Base-by-base conservation (phyloP, 2,888 invertebrate genomes). In the Hirtodrosophila duncani region DNA sequence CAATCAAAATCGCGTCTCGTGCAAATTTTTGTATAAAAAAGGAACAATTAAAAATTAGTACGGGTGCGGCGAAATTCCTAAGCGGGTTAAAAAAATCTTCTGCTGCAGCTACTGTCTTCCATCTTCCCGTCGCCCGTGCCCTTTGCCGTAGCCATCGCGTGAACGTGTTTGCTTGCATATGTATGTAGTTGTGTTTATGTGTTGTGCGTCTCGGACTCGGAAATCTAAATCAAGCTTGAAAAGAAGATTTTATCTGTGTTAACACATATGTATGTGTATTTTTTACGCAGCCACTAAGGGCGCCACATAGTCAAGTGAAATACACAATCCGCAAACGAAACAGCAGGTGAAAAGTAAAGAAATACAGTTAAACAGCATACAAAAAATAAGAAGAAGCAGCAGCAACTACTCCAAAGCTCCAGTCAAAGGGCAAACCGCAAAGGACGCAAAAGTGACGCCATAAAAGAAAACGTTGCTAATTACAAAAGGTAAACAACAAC, bases 211-310 rank as follows among this genome's bases (percentile, higher is more conserved):
- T 61, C 66, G 61, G 38, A 16, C 30, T 33, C 43, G 49, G 41
- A 52, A 52, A 39, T 33, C 46, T 51, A 29, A 63, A 39, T 63
- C 46, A 53, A 45, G 49, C 45, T 42, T 45, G 52, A 69, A 64
- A 72, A 67, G 58, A 67, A 4, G 6, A 3, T 4, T 4, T 6
- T 20, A 4, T 43, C 63, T 52, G 64, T 64, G 64, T 60, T 45
- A 59, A 63, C 55, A 55, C 31, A 44, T 31, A 64, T n/a, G n/a
- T n/a, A n/a, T n/a, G n/a, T n/a, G n/a, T n/a, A n/a, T n/a, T 20
- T 20, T 20, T 26, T 51, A 36, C 51, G 51, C 30, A 34, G 43
- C 16, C 20, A 18, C 9, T n/a, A n/a, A n/a, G n/a, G n/a, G n/a
- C n/a, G n/a, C n/a, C n/a, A n/a, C n/a, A n/a, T n/a, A n/a, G n/a